Base-by-base conservation (phyloP, 1,140 invertebrate genomes). In the Drosophila sucinea region DNA sequence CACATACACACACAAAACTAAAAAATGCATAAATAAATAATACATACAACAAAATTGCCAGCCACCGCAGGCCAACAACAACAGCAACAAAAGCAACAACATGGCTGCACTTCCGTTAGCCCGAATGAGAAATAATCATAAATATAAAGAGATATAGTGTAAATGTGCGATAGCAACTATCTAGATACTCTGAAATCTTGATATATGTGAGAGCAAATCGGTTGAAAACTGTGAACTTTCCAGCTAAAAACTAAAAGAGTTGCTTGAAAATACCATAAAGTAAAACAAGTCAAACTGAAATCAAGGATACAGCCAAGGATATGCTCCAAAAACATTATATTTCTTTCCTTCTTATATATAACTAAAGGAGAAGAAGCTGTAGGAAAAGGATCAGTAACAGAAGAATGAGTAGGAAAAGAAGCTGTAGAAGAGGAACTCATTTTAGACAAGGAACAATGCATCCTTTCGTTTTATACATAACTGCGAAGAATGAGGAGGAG, bases 1-100 rank as follows among this genome's bases (percentile, higher is more conserved):
- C 66, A 73, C 60, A 66, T 60, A 77, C 58, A 70, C 58, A 76
- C 71, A 82, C 51, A 75, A 79, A 82, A 79, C 55, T 64, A 71
- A 70, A 75, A 75, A 82, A 61, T 74, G 62, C 71, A 82, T 79
- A 79, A 82, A 82, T 82, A 82, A 83, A 77, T 83, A 75, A 82
- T 79, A 69, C 64, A 75, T 56, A 71, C 70, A 64, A 74, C 69
- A 66, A 73, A 67, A 64, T 60, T 63, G 44, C 70, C 58, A 29
- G 17, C 51, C 17, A 61, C 74, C 67, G 58, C 62, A 30, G 60
- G 44, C 44, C n/a, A 17, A 17, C 32, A 33, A 33, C 35, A 38
- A 38, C 33, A 35, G 10, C 33, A 35, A 35, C 35, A 11, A 38
- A 17, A 27, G 17, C 60, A 74, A 38, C 64, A 68, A 55, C 75